Evolutionary conservation across 1,140 invertebrate species (phyloP), one percentile per base, ranked within the genome.

Genomic region (Augochlora pura): DNA sequence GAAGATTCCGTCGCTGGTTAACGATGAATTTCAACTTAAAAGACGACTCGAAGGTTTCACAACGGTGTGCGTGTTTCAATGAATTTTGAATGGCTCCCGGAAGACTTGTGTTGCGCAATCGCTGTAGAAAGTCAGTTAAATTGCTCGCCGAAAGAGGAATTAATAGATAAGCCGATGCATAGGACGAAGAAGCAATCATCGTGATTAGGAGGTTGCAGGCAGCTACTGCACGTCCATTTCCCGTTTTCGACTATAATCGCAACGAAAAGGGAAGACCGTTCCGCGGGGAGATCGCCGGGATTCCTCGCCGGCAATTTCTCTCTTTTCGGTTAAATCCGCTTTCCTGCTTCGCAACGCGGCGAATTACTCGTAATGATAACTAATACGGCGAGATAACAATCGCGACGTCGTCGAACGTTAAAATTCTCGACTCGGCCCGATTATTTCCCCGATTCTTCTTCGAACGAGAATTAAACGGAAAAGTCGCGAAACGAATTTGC

Each of bases 131-230:
- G 77, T 75, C 16, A 46, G 57, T 46, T 59, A 49, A 79, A 80
- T 83, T 66, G 59, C 39, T n/a, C 23, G 4, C 60, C 60, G 57
- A 49, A 49, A 21, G 57, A 83, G 46, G 64, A 74, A 52, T 74
- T 71, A 76, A 81, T 76, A 65, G 73, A 57, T 59, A 10, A 68
- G 60, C 60, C 23, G 42, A 18, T n/a, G 12, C 69, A 49, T 18
- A 62, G 39, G 23, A 82, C 52, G 23, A 78, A 66, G 38, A 66
- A 46, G 49, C 63, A 78, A 73, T 84, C 70, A 70, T 73, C 60
- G 21, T 64, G 76, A 84, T 71, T 78, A 39, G 49, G 57, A 79
- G 38, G 25, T 52, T 79, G 39, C 38, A 65, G 46, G 39, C 38
- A 65, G 46, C 39, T 32, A 54, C 65, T 54, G 42, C 62, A 68